Conservation (phyloP, 1,140 invertebrate species). For the Bombus ignitus region DNA sequence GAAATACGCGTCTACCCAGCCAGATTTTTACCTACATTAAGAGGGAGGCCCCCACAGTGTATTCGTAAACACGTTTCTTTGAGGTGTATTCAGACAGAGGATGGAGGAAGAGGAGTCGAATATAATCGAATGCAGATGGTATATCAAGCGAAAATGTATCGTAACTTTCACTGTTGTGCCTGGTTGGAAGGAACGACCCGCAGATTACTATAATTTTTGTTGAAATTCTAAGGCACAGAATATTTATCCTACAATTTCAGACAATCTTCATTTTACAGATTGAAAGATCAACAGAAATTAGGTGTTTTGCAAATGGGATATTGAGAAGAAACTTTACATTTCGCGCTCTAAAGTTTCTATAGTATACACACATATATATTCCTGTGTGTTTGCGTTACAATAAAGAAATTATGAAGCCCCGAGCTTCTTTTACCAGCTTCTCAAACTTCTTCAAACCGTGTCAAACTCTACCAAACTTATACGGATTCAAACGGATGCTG, state of each 20-base stretch:
- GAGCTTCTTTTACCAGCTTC: too few species aligned
- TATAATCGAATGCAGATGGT: background rate
- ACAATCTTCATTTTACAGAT: background rate
- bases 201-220: background rate
- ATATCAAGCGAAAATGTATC: constrained; percentile 1
- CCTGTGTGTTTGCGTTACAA: too few species aligned
- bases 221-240: background rate
- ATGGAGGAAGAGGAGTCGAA: constrained; percentile 6
- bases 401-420: too few species aligned
- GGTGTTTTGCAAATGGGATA: too few species aligned
- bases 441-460: too few species aligned
- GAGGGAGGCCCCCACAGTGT: background rate
- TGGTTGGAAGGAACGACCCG: background rate
- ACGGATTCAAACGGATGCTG: too few species aligned
- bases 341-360: too few species aligned
- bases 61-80: constrained; percentile 18
- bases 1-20: background rate
- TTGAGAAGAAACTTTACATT: too few species aligned
- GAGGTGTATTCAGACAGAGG: background rate
- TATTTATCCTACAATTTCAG: background rate
- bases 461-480: too few species aligned
- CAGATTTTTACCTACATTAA: background rate
- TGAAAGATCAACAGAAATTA: background rate
- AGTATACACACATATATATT: too few species aligned
- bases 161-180: background rate